These are phyloP conservation scores for Siderastrea radians DNA, from an alignment of 92 coral and sea anemone genomes.

Conservation along the genomic window DNA sequence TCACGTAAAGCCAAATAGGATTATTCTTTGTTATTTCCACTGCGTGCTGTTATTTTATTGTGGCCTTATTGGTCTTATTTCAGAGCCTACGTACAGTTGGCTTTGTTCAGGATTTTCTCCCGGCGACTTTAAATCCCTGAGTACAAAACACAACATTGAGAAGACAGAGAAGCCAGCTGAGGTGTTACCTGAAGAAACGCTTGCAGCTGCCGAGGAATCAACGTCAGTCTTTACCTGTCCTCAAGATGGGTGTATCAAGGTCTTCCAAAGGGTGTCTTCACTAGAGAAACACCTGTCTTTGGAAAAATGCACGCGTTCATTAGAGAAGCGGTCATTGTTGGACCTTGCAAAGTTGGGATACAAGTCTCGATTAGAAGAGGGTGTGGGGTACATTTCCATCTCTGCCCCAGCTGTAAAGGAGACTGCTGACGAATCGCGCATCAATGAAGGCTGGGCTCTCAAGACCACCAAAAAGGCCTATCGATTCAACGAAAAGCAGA, in stretches of 20 bases:
- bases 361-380: conserved; percentile 51
- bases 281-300: conserved; percentile 67
- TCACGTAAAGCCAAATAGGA: background rate
- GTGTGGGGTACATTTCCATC: conserved; percentile 36
- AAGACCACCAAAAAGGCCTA: conserved; percentile 39
- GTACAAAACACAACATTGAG: conserved; percentile 1
- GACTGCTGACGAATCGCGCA: background rate
- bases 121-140: conserved; percentile 27
- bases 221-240: conserved; percentile 50
- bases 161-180: conserved; percentile 15
- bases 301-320: conserved; percentile 56
- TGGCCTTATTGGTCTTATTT: background rate
- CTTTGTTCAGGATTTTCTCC: conserved; percentile 29
- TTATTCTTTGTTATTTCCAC: background rate
- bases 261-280: conserved; percentile 62
- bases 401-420: background rate
- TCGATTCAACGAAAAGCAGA: conserved; percentile 55
- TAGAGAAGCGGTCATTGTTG: conserved; percentile 64
- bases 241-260: conserved; percentile 48
- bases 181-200: background rate
- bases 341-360: conserved; percentile 67
- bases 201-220: background rate
- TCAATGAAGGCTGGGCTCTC: conserved; percentile 68
- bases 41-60: background rate
- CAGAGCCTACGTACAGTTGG: conserved; percentile 37